Evolutionary conservation across 2,113 vertebrate species (phyloP).

Genomic region (Poecilia latipinna): DNA sequence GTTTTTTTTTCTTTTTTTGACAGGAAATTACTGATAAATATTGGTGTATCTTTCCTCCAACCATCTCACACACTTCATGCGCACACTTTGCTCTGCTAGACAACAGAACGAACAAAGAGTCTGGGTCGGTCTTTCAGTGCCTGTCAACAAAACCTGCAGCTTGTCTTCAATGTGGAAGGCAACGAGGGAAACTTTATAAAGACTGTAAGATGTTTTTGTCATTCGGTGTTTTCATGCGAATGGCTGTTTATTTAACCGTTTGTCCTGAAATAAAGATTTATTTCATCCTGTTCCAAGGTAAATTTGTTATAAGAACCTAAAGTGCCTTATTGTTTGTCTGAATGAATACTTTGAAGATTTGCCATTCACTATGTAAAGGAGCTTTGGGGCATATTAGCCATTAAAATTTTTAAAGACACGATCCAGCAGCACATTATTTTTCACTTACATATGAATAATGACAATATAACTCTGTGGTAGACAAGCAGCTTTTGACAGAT

Average conservation of each 20-base stretch:
- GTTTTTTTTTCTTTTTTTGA: not conserved
- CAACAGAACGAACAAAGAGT: constrained; percentile 11
- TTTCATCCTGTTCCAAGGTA: constrained; percentile 14
- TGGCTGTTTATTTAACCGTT: constrained; percentile 27
- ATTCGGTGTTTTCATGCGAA: constrained; percentile 15
- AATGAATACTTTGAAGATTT: not conserved
- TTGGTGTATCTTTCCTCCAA: constrained; percentile 14
- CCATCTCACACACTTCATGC: constrained; percentile 28
- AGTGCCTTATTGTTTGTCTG: not conserved
- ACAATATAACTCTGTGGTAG: too few species aligned
- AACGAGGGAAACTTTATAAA: not conserved
- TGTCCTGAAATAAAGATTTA: constrained; percentile 53
- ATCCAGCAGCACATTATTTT: too few species aligned
- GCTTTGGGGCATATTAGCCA: too few species aligned
- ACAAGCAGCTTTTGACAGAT: too few species aligned
- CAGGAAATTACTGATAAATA: constrained; percentile 39
- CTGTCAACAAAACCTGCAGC: constrained; percentile 55
- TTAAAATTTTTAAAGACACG: too few species aligned
- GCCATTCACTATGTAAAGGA: too few species aligned
- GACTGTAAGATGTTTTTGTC: constrained; percentile 8
- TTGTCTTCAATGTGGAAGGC: constrained; percentile 14
- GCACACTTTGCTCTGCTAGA: constrained; percentile 35
- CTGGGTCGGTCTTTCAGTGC: constrained; percentile 17
- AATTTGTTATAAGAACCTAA: constrained; percentile 6
- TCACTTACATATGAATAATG: too few species aligned